Conservation (phyloP, 2,797 vertebrate genomes). For the Chrysocyon brachyurus region DNA sequence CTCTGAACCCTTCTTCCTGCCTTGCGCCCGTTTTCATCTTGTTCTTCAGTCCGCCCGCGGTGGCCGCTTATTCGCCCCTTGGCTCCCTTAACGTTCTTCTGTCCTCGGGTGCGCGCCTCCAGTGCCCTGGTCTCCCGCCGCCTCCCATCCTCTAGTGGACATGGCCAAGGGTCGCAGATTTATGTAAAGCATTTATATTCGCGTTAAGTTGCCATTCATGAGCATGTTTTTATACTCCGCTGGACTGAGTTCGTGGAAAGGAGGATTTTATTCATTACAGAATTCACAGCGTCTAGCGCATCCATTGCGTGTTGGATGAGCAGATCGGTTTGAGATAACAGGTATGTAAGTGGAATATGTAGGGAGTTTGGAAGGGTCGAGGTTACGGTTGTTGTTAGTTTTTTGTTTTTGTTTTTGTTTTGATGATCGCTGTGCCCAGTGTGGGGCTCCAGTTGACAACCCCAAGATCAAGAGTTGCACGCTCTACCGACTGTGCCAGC, state of each 20-base stretch:
- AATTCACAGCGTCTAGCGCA: background rate
- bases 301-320: background rate
- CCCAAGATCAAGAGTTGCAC: background rate
- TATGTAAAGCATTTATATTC: background rate
- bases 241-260: slow-evolving; percentile 45
- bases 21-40: background rate
- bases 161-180: background rate
- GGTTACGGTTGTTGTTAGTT: background rate
- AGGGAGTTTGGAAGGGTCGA: slow-evolving; percentile 4
- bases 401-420: background rate
- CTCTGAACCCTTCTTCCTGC: background rate
- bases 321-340: background rate
- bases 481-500: background rate
- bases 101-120: background rate
- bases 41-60: background rate
- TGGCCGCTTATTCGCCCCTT: background rate
- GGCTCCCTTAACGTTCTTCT: slow-evolving; percentile 8
- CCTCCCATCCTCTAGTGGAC: background rate
- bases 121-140: background rate
- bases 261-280: slow-evolving; percentile 22
- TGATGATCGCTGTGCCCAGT: background rate
- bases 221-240: background rate
- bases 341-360: slow-evolving; percentile 50
- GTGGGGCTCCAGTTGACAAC: background rate
- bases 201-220: background rate